Evolutionary conservation across 2,888 invertebrate genomes (phyloP).

Genomic region (Tipula vernalis): DNA sequence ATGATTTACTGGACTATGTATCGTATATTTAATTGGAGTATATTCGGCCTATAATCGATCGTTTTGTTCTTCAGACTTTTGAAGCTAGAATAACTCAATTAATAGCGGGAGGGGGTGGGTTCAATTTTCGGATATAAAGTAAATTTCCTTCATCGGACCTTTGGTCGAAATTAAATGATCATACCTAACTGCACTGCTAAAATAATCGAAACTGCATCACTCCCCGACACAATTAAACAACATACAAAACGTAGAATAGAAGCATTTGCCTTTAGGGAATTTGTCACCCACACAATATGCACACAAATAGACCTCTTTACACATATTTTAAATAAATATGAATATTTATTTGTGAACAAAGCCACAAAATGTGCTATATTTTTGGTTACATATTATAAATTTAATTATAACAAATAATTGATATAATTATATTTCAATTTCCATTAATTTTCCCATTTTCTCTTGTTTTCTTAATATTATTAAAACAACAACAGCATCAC

Average conservation of each 20-base stretch:
- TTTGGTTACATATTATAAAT: background rate
- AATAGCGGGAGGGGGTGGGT: too few species aligned
- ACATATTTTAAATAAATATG: background rate
- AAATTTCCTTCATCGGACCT: too few species aligned
- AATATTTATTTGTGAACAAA: background rate
- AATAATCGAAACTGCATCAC: too few species aligned
- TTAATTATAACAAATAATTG: background rate
- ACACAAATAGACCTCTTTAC: background rate
- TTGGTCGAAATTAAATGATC: too few species aligned
- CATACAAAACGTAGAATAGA: background rate
- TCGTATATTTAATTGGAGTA: too few species aligned
- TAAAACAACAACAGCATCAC: background rate
- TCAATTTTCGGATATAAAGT: too few species aligned
- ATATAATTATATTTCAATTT: slow-evolving; percentile 4
- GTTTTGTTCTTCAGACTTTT: too few species aligned
- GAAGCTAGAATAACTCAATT: too few species aligned
- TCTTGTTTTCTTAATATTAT: background rate
- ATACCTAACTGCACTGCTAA: too few species aligned
- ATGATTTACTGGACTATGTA: too few species aligned
- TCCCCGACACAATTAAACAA: too few species aligned
- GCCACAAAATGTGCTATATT: background rate
- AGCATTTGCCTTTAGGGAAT: background rate
- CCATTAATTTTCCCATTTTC: background rate
- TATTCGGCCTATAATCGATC: too few species aligned
- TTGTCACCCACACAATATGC: background rate